Conservation (phyloP, 2,888 invertebrate species). For the Ophion ventricosus region DNA sequence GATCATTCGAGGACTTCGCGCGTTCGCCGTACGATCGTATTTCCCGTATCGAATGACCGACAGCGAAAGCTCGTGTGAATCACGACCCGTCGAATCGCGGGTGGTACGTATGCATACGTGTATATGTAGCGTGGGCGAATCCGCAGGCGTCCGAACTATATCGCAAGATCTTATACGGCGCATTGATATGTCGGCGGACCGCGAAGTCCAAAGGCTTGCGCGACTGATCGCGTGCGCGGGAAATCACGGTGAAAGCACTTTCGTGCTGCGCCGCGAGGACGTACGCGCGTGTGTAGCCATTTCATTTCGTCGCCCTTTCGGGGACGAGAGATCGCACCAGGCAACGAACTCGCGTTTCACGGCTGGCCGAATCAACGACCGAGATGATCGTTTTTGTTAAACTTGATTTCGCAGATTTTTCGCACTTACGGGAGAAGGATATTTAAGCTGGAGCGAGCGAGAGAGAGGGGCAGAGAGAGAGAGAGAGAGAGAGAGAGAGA, state of each 20-base stretch:
- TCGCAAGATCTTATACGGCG: not conserved
- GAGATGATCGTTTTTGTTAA: constrained; percentile 1
- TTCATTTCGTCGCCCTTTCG: constrained; percentile 30
- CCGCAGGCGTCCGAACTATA: not conserved
- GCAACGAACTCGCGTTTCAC: constrained; percentile 60
- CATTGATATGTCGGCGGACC: constrained; percentile 31
- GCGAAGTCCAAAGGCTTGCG: constrained; percentile 42
- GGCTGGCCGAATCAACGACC: constrained; percentile 22
- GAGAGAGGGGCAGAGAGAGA: not conserved
- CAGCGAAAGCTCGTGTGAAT: constrained; percentile 25
- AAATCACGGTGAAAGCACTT: constrained; percentile 79
- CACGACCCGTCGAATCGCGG: not conserved
- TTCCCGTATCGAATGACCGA: constrained; percentile 28
- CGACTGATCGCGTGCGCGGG: constrained; percentile 68
- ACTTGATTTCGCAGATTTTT: not conserved
- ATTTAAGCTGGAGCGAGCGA: not conserved
- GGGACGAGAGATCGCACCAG: constrained; percentile 30
- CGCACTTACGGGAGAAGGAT: not conserved
- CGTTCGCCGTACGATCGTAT: not conserved
- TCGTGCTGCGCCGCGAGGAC: constrained; percentile 62
- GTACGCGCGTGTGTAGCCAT: constrained; percentile 27
- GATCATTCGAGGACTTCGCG: not conserved
- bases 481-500: not conserved
- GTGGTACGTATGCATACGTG: not conserved
- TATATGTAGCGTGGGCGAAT: not conserved